Percentiles rank a stretch among this genome's conserved stretches.
These are phyloP conservation scores for Geopemphigus sp. DNA, from an alignment of 1,140 invertebrate species.

Conservation along the genomic window DNA sequence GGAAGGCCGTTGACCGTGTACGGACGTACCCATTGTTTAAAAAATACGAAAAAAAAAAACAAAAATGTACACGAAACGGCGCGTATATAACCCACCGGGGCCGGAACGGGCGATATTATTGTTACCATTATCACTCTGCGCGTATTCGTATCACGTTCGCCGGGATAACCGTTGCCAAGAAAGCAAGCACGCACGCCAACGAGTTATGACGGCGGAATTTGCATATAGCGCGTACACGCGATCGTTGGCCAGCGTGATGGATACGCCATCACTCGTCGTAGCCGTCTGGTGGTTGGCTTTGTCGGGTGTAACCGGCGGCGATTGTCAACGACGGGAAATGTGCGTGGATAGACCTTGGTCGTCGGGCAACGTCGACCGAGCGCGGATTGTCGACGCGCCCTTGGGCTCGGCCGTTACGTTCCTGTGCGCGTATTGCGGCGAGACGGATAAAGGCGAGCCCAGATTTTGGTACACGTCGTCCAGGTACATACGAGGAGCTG, in stretches of 20 bases:
- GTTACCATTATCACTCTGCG: background rate
- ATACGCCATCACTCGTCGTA: background rate
- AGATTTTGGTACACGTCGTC: constrained; percentile 26
- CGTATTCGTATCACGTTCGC: constrained; percentile 41
- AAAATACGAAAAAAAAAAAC: background rate
- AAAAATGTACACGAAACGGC: too few relatives aligned
- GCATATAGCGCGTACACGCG: background rate
- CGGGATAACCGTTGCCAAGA: constrained; percentile 43
- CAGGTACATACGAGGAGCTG: background rate
- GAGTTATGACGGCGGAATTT: background rate
- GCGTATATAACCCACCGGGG: too few relatives aligned
- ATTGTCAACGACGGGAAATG: background rate
- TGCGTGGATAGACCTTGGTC: constrained; percentile 34
- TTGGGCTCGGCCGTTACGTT: constrained; percentile 7
- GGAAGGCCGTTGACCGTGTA: constrained; percentile 23
- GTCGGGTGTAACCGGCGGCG: background rate
- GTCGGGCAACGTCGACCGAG: background rate
- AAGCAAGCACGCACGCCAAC: background rate
- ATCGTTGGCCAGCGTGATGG: background rate
- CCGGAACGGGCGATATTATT: background rate
- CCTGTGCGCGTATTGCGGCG: constrained; percentile 12
- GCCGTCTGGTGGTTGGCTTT: background rate
- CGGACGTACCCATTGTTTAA: background rate
- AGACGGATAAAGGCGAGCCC: background rate
- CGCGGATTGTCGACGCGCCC: constrained; percentile 13